Evolutionary conservation across 1,140 invertebrate genomes (phyloP), one percentile per base, ranked within the genome.

Genomic region (Pristionchus pacificus): DNA sequence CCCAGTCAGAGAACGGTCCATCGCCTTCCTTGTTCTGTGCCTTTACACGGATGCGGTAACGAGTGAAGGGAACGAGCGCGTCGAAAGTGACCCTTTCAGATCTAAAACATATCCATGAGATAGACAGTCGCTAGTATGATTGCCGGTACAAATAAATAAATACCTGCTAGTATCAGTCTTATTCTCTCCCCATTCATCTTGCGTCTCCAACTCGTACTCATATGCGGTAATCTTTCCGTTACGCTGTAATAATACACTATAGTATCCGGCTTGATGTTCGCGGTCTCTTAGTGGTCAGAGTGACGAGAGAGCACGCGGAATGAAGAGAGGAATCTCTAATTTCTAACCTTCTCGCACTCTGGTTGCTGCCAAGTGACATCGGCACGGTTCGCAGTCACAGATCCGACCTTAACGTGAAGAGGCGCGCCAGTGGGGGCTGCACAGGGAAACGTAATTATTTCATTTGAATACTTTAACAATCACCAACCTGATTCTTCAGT

Each of bases 201-300:
- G n/a, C 57, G 72, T 69, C 68, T 80, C 76, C 28, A 83, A 55
- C 65, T 84, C 82, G 68, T 84, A 83, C n/a, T 74, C 77, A 63
- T 83, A 83, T 31, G 77, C 79, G 25, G 70, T 75, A 68, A 83
- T 83, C 72, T 82, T 83, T 38, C 81, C 81, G 70, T 83, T 83
- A 27, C 80, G 63, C 28, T 13, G 59, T 65, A n/a, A 57, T 14
- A 57, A n/a, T n/a, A n/a, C n/a, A n/a, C n/a, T n/a, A n/a, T n/a
- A n/a, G n/a, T n/a, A n/a, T n/a, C n/a, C n/a, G n/a, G n/a, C n/a
- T n/a, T n/a, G n/a, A n/a, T n/a, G n/a, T n/a, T n/a, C n/a, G n/a
- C n/a, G n/a, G n/a, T n/a, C n/a, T n/a, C n/a, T n/a, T n/a, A n/a
- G n/a, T n/a, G n/a, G 55, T 14, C 55, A 57, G 55, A 57, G 55